Base-by-base conservation (phyloP, 2,888 invertebrate species). In the Leucozona laternaria region DNA sequence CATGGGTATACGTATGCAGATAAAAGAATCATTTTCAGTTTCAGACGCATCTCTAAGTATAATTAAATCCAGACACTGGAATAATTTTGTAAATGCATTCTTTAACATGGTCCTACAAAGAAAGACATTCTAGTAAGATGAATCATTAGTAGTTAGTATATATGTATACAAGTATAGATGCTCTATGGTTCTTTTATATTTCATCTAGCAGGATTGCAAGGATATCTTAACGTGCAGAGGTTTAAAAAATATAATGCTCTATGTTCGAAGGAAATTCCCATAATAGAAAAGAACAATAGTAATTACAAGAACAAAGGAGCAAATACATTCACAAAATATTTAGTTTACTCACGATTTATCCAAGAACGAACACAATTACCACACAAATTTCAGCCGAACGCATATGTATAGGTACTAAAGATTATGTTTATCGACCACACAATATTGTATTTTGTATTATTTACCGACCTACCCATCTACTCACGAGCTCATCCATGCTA, bases 31-130 rank as follows among this genome's bases (percentile, higher is more conserved):
- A 37, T 45, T 58, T 50, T n/a, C 10, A 37, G 28, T 66, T 57
- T 4, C 15, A 28, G 25, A 25, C 37, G 40, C 60, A 70, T 40
- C 50, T 68, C 43, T 70, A 60, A 78, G 70, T 78, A 62, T 70
- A 60, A 78, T 78, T 78, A 62, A 60, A 62, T 28, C 13, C 40
- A 62, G 34, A 78, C 60, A 71, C 43, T 62, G 43, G 31, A 53
- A 45, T 78, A 70, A 50, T 58, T 68, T 58, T 25, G 48, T 70
- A 60, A 70, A 68, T 76, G 68, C 34, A 37, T 58, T 50, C 37
- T 48, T 22, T 17, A 25, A 11, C 13, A 25, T 43, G 13, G 70
- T 60, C 31, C 17, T 55, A 25, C 37, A n/a, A n/a, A 53, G n/a
- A n/a, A 58, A 48, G 50, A 53, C 70, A 43, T 43, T 60, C 17